Conservation (phyloP, 2,113 vertebrate genomes). For the Myanophis thanlyinensis region DNA sequence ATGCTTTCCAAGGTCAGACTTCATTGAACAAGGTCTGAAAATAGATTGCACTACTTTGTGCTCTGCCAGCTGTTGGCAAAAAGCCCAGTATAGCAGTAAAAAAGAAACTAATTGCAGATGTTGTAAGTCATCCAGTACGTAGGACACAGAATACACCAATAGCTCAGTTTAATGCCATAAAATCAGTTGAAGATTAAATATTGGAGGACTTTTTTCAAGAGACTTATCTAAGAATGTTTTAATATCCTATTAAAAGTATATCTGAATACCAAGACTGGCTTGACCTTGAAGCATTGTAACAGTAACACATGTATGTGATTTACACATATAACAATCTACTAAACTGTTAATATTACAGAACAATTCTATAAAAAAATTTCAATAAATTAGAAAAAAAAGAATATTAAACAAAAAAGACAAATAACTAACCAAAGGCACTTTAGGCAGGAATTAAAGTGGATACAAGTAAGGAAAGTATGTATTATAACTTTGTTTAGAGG, state of each 20-base stretch:
- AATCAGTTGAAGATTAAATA: constrained; percentile 21
- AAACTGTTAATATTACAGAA: constrained; percentile 2
- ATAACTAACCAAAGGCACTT: constrained; percentile 62
- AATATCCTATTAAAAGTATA: constrained; percentile 3
- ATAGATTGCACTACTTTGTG: neutral
- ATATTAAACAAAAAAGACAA: neutral
- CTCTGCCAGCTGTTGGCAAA: neutral
- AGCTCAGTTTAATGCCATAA: neutral
- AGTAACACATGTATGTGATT: constrained; percentile 29
- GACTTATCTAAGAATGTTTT: neutral
- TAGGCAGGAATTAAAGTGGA: constrained; percentile 16
- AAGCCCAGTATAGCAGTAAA: neutral
- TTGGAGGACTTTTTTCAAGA: neutral
- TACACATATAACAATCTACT: neutral
- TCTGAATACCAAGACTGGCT: constrained; percentile 23
- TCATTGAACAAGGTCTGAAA: neutral
- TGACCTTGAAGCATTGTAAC: neutral
- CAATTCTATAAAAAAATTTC: neutral
- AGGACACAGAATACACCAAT: neutral
- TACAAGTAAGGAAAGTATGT: constrained; percentile 19
- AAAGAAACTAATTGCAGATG: neutral
- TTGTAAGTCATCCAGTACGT: constrained; percentile 11
- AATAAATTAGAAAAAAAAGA: constrained; percentile 3
- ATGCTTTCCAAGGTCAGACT: neutral
- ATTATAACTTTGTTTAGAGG: neutral